Percentiles rank a stretch among this genome's conserved stretches.
Conservation (phyloP, 2,888 invertebrate species). For the Ctenicera cuprea region DNA sequence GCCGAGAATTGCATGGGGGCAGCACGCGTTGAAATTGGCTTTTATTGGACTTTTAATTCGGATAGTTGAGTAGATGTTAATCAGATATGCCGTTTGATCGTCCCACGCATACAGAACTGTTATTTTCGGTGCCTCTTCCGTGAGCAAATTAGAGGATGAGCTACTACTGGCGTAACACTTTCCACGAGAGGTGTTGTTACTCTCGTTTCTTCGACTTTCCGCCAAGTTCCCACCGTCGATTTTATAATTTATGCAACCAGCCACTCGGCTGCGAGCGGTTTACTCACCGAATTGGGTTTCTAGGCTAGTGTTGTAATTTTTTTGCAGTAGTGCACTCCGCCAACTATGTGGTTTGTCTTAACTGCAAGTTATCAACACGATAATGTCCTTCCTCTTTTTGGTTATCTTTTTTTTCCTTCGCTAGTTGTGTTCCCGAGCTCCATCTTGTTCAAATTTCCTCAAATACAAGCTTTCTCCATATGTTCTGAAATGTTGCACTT, state of each 20-base stretch:
- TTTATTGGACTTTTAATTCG: background rate
- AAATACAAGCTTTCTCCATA: no score
- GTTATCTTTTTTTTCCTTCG: no score
- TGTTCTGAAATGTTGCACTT: no score
- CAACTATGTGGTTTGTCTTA: background rate
- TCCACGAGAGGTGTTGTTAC: constrained; percentile 5
- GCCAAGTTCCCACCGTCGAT: constrained; percentile 11
- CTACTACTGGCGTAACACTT: constrained; percentile 20
- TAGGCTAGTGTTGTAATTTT: constrained; percentile 37
- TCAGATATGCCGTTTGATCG: constrained; percentile 1
- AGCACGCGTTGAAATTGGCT: background rate
- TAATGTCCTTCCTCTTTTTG: background rate
- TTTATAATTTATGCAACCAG: constrained; percentile 38
- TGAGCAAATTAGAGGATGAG: constrained; percentile 9
- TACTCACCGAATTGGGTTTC: constrained; percentile 39
- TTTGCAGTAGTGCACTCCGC: background rate
- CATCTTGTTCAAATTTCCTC: no score
- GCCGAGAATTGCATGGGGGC: constrained; percentile 8
- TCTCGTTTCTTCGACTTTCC: constrained; percentile 29
- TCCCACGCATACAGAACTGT: constrained; percentile 14
- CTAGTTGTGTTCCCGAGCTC: no score
- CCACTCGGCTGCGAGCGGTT: constrained; percentile 20
- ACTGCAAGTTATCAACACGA: no score
- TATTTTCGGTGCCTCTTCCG: constrained; percentile 18
- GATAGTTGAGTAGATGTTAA: background rate